These are phyloP conservation scores for Hipposideros larvatus DNA, from an alignment of 2,797 vertebrate species.

Conservation along the genomic window DNA sequence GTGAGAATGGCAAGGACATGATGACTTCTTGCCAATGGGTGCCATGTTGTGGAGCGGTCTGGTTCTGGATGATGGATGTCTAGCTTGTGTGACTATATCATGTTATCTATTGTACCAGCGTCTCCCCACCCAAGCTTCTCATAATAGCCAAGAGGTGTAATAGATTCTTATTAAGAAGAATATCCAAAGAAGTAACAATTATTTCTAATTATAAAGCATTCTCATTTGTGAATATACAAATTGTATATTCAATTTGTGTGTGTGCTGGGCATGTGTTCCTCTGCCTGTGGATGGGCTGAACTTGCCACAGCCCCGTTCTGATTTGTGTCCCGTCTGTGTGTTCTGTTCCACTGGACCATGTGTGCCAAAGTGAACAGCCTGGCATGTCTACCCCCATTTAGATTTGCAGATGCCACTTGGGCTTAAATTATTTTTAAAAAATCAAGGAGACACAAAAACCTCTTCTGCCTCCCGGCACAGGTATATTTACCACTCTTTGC, in stretches of 20 bases:
- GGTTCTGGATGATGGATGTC: neutral
- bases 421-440: neutral
- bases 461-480: neutral
- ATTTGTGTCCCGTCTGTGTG: neutral
- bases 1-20: neutral
- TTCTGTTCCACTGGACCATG: neutral
- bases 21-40: neutral
- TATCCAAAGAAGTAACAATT: neutral
- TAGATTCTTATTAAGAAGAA: neutral
- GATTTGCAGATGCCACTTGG: neutral
- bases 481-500: neutral
- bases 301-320: neutral
- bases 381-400: neutral
- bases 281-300: neutral
- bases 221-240: slow-evolving; percentile 10
- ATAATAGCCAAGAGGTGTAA: neutral
- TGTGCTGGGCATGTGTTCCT: neutral
- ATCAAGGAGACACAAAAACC: neutral
- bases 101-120: neutral
- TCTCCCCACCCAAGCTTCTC: neutral
- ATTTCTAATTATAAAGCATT: slow-evolving; percentile 46
- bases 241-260: neutral
- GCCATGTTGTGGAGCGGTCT: neutral
- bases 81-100: neutral
- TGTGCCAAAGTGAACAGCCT: neutral